A percentile compares a stretch with the other conserved stretches of the same genome.
Evolutionary conservation across 2,797 vertebrate species (phyloP).

Genomic region (Ispidina lecontei): DNA sequence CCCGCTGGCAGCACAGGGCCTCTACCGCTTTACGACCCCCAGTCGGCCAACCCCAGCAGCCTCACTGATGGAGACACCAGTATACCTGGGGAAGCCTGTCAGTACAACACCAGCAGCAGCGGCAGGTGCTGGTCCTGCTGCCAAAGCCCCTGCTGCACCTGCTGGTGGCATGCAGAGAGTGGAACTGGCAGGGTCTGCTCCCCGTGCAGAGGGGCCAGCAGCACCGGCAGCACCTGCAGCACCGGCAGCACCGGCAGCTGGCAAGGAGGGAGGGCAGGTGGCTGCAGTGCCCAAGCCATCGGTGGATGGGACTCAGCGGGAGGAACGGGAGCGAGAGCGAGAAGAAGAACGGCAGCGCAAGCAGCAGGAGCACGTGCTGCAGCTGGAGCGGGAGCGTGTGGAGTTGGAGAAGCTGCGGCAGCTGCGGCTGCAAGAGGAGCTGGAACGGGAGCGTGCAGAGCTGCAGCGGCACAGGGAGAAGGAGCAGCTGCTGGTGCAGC

Average conservation of each 20-base stretch:
- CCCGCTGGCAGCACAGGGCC: constrained; percentile 84
- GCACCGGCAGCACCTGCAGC: not conserved
- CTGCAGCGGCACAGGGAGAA: constrained; percentile 95
- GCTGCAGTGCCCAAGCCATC: constrained; percentile 76
- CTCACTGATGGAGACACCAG: constrained; percentile 85
- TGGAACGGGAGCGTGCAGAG: constrained; percentile 95
- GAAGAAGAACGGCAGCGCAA: constrained; percentile 92
- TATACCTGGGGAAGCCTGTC: constrained; percentile 91
- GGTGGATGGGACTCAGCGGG: constrained; percentile 85
- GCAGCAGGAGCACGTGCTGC: constrained; percentile 94
- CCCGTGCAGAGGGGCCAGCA: constrained; percentile 35
- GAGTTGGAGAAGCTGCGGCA: constrained; percentile 96
- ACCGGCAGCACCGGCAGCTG: not conserved
- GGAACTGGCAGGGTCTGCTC: constrained; percentile 4
- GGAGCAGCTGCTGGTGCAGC: constrained; percentile 95
- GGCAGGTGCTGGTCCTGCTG: not conserved
- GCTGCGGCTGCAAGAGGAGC: constrained; percentile 92
- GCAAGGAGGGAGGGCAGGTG: constrained; percentile 69
- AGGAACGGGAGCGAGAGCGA: constrained; percentile 83
- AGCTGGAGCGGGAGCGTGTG: constrained; percentile 93
- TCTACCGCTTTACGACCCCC: constrained; percentile 87
- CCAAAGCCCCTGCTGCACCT: constrained; percentile 15
- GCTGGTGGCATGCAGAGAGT: constrained; percentile 25
- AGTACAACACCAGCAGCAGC: constrained; percentile 59
- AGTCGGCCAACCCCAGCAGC: constrained; percentile 75